These are phyloP conservation scores for Sciurus carolinensis DNA, from an alignment of 2,797 vertebrate genomes.

Conservation along the genomic window DNA sequence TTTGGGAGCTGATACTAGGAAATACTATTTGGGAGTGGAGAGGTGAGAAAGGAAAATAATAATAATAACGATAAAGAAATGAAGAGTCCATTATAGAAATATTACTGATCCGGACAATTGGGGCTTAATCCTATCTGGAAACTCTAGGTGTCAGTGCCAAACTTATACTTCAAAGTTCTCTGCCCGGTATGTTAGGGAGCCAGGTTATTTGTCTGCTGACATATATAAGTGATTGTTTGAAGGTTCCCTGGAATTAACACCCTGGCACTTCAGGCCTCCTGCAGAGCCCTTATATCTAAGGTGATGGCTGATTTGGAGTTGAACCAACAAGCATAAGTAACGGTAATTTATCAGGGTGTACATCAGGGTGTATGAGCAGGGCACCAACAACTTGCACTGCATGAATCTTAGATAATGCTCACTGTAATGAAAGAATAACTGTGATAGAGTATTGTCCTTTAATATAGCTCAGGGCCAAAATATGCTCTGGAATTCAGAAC, in stretches of 20 bases:
- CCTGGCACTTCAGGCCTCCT: neutral
- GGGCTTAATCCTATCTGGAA: neutral
- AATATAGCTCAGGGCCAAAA: neutral
- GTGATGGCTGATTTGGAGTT: neutral
- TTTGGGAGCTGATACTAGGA: neutral
- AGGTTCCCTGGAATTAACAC: neutral
- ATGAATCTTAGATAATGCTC: neutral
- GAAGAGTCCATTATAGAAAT: neutral
- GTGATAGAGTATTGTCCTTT: neutral
- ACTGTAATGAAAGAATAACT: neutral
- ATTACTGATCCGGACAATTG: neutral
- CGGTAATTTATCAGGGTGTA: neutral
- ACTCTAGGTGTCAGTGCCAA: neutral
- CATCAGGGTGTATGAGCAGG: neutral
- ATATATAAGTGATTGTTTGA: slow-evolving; percentile 27
- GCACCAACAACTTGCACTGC: neutral
- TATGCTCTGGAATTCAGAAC: slow-evolving; percentile 12
- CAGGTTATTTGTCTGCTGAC: neutral
- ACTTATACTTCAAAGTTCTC: neutral
- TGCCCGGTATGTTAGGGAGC: neutral
- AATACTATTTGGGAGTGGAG: neutral
- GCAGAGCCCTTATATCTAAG: neutral
- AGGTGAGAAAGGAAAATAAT: neutral
- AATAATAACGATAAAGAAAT: too few species aligned
- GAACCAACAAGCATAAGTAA: neutral